Evolutionary conservation across 2,113 vertebrate genomes (phyloP), one percentile per base, ranked within the genome.

Genomic region (Colaptes auratus): DNA sequence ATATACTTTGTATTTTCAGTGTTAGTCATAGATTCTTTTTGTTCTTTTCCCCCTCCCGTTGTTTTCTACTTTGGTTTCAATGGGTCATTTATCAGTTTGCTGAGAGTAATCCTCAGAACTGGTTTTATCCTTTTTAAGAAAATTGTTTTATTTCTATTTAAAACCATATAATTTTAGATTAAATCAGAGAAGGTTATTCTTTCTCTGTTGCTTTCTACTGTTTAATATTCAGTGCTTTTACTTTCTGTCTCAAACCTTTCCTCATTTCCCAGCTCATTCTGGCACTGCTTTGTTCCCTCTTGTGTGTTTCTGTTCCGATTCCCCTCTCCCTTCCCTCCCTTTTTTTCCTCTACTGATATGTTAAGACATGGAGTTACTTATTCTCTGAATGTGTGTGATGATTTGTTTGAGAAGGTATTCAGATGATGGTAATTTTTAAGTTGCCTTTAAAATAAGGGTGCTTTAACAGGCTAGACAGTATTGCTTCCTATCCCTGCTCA

Each of bases 1-100:
- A 94, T 95, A 91, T 84, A 52, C 66, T 88, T 91, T 8, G 50
- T 72, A n/a, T 88, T 80, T 86, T 79, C 35, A 35, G 58, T 23
- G 55, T 77, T 88, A 83, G 65, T 75, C 36, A 78, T 28, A 65
- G 11, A 20, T 55, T 75, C 39, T 71, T 81, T 74, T 71, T 82
- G 59, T 61, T 79, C 55, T 33, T 56, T 71, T 66, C 23, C 10
- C 50, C 15, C 42, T 60, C 58, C 28, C 44, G 19, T 87, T 89
- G 61, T 88, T 88, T 79, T 90, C 42, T 74, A 17, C 61, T 83
- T 89, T 67, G 19, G 48, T 73, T 87, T 82, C 72, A 75, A 1
- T 30, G 23, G 58, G 14, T 11, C 5, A 17, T 48, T 77, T 85
- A 61, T 83, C 25, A 71, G 9, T 77, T 95, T 88, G 28, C 27